phyloP scores from a whole-genome alignment of 2,797 vertebrate genomes.

The Crenuchus spilurus region DNA sequence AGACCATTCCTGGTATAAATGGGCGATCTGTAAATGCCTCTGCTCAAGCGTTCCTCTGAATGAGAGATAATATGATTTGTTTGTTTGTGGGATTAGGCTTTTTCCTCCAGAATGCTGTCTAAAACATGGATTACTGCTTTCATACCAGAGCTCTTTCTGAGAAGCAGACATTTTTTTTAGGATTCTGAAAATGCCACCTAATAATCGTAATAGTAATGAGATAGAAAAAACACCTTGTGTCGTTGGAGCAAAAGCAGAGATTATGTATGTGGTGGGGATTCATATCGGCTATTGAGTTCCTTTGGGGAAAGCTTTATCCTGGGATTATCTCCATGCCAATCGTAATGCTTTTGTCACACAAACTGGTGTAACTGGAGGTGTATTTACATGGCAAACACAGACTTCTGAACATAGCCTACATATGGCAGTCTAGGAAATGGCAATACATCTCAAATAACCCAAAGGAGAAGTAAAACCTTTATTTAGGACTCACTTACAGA shows the following conservation, averaged over 20 bases:
- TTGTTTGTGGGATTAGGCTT: conserved; percentile 59
- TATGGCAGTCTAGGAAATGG: background rate
- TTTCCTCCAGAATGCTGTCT: conserved; percentile 49
- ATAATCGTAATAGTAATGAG: background rate
- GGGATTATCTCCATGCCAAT: background rate
- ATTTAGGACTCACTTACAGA: conserved; percentile 24
- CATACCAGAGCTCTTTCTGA: conserved; percentile 52
- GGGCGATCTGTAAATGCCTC: background rate
- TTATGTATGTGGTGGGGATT: background rate
- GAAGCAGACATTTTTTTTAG: conserved; percentile 51
- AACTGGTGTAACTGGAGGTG: background rate
- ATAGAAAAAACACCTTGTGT: background rate
- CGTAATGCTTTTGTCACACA: background rate
- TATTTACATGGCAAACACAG: background rate
- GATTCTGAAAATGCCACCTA: conserved; percentile 4
- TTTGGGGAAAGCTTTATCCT: background rate
- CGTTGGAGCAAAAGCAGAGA: background rate
- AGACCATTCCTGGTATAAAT: background rate
- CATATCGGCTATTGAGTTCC: background rate
- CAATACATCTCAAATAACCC: background rate
- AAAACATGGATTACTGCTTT: conserved; percentile 63
- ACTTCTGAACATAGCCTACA: too few species aligned
- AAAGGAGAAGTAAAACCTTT: conserved; percentile 19
- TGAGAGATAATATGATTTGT: conserved; percentile 58
- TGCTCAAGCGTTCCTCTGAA: background rate